Evolutionary conservation across 2,888 invertebrate species (phyloP), one percentile per base, ranked within the genome.

Genomic region (Phalera bucephala): DNA sequence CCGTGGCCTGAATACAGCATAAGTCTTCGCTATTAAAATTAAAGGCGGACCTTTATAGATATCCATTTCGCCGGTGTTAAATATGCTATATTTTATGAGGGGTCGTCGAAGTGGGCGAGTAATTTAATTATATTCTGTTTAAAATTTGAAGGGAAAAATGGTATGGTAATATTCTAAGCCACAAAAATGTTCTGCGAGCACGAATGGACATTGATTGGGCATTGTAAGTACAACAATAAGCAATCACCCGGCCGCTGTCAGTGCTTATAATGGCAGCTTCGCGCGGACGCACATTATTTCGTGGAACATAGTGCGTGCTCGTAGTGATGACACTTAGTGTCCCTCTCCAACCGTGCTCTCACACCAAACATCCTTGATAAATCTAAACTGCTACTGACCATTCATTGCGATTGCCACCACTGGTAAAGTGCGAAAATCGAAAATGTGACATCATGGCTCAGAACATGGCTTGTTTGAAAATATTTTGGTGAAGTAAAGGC

Each of bases 161-260:
- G 43, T 36, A 58, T 49, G 38, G 36, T 57, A 53, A 57, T 51
- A 59, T 52, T 62, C 57, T 62, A 61, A 59, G 53, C 50, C 56
- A 52, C 56, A 49, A 64, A 72, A 70, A 72, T 71, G 64, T 67
- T 58, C 50, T 59, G 37, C 48, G 43, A 53, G 48, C 58, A 44
- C 55, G 63, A 69, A 76, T 71, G 61, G 68, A 45, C 67, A 61
- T 61, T 83, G 86, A 86, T 87, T 86, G 82, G 70, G 62, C 55
- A 83, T 86, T 85, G 82, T 84, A 58, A 64, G 33, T 37, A 19
- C 62, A 64, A 85, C 85, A 85, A 85, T 81, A 72, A 80, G 77
- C 78, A 80, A 84, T 86, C 81, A 80, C 66, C 64, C 51, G 64
- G 60, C 41, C 26, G 36, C 36, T 38, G 49, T 59, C 62, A 65